These are phyloP conservation scores for Bryconaethiops microstoma DNA, from an alignment of 2,797 vertebrate species.

Conservation along the genomic window DNA sequence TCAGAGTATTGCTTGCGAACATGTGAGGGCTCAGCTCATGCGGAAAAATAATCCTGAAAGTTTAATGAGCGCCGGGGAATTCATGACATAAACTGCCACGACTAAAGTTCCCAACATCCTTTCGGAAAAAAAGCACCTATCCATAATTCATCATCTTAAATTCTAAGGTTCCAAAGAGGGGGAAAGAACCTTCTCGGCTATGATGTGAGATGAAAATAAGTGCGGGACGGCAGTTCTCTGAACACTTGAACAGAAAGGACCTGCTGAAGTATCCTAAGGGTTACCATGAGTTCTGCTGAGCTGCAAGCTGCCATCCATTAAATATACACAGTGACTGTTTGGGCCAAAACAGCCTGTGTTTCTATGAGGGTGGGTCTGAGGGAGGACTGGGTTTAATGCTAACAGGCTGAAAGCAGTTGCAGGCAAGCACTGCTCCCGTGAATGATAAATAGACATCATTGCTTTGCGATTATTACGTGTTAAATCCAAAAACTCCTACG, in stretches of 20 bases:
- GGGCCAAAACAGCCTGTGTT: conserved; percentile 6
- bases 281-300: conserved; percentile 19
- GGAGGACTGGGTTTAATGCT: background rate
- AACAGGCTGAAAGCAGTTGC: background rate
- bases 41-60: conserved; percentile 14
- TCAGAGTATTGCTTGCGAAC: conserved; percentile 6
- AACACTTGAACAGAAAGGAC: background rate
- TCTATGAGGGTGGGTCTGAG: background rate
- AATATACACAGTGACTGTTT: background rate
- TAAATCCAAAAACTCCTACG: conserved; percentile 9
- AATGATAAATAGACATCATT: background rate
- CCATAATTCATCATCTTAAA: conserved; percentile 39
- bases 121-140: conserved; percentile 27
- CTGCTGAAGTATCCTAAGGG: background rate
- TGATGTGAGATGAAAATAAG: background rate
- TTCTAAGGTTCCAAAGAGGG: conserved; percentile 12
- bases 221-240: background rate
- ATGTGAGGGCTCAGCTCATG: background rate
- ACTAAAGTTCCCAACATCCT: conserved; percentile 25
- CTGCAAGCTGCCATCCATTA: conserved; percentile 25
- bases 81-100: conserved; percentile 22
- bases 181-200: conserved; percentile 10
- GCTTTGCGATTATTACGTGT: conserved; percentile 4
- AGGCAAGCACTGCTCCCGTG: background rate
- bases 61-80: conserved; percentile 41